Evolutionary conservation across 2,888 invertebrate genomes (phyloP), one percentile per base, ranked within the genome.

Genomic region (Apodemia mormo): DNA sequence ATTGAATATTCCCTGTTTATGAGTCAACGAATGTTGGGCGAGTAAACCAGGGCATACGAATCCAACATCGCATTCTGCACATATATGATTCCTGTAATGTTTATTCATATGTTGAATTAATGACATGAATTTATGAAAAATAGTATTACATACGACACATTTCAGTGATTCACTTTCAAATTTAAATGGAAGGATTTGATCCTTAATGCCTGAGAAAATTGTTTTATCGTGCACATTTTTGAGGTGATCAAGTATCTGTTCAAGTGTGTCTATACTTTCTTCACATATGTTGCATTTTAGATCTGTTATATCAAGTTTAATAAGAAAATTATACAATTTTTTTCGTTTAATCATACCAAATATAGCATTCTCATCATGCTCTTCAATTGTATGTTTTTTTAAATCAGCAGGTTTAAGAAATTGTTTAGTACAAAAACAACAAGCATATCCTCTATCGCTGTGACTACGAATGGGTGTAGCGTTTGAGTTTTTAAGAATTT

Each of bases 81-180:
- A 93, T 12, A 91, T 88, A 65, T 88, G 92, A 73, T 93, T 92
- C 52, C 89, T 81, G 67, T 86, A 91, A 58, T 92, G 92, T 0
- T 82, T 74, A 66, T 92, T 90, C 92, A 92, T 93, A 65, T 93
- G 92, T 54, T 89, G 89, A 83, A 89, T 85, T 3, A 92, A 70
- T 0, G 86, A 73, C 71, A 88, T 90, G 86, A 92, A 90, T 37
- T 88, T 90, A 73, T 89, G 87, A 65, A 85, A 93, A 0, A 80
- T 81, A 71, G 90, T 89, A 58, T 78, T 80, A 74, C 91, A 91
- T 0, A 91, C 80, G 52, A 86, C 89, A 72, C 93, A 93, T 66
- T 85, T 83, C 3, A 90, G 68, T 0, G 56, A 68, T 2, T 82
- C 78, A 0, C 78, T 75, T 2, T 85, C 83, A 49, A 89, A 88